Conservation (phyloP, 2,797 vertebrate genomes). For the Balearica regulorum region DNA sequence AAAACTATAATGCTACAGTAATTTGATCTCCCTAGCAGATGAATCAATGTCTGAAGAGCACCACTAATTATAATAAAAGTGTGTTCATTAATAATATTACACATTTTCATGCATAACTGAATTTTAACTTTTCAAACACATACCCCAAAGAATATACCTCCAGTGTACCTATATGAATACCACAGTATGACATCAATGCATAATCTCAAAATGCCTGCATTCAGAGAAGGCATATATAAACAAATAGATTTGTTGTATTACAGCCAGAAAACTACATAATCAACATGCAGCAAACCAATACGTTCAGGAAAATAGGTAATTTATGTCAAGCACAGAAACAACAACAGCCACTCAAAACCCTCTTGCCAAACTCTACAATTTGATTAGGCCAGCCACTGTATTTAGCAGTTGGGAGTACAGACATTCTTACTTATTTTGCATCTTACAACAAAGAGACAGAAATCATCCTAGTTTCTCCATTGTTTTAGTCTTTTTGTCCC, state of each 20-base stretch:
- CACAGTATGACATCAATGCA: background rate
- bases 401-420: background rate
- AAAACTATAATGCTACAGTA: background rate
- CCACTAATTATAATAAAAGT: constrained; percentile 9
- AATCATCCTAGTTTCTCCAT: background rate
- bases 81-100: background rate
- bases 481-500: background rate
- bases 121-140: background rate
- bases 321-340: background rate
- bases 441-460: background rate
- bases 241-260: background rate
- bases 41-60: background rate
- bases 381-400: background rate
- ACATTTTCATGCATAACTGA: background rate
- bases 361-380: background rate
- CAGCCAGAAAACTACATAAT: background rate
- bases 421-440: background rate
- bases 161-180: background rate
- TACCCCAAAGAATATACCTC: background rate
- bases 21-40: background rate
- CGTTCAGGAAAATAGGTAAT: background rate
- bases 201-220: background rate
- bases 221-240: background rate
- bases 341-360: background rate
- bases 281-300: background rate